Evolutionary conservation across 2,888 invertebrate species (phyloP).

Genomic region (Nephrotoma flavescens): DNA sequence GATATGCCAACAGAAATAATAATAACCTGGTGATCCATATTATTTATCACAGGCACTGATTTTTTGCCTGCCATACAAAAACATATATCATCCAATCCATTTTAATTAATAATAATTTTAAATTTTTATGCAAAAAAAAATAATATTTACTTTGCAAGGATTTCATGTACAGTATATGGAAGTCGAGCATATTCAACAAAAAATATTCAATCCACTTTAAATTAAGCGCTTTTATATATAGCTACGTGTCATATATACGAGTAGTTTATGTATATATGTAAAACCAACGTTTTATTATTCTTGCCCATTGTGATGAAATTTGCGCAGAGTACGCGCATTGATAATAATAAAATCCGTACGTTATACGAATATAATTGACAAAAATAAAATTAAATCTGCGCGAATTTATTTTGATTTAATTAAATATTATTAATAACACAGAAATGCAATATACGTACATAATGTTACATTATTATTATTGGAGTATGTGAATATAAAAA

Average conservation of each 20-base stretch:
- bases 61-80: background rate
- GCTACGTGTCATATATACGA: background rate
- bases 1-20: background rate
- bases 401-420: too few species aligned
- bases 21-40: background rate
- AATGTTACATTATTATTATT: background rate
- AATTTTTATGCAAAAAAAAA: background rate
- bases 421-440: too few species aligned
- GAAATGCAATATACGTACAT: too few species aligned
- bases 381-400: too few species aligned
- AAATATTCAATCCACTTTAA: background rate
- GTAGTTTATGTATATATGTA: background rate
- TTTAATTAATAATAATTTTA: background rate
- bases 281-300: background rate
- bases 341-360: too few species aligned
- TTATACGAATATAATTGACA: too few species aligned
- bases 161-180: background rate
- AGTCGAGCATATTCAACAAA: background rate
- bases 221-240: background rate
- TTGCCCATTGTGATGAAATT: too few species aligned
- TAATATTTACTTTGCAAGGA: background rate
- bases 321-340: too few species aligned
- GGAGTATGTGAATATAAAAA: background rate
- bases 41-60: background rate
- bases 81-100: background rate